phyloP scores from a whole-genome alignment of 2,113 vertebrate species.

The Serilophus lunatus region DNA sequence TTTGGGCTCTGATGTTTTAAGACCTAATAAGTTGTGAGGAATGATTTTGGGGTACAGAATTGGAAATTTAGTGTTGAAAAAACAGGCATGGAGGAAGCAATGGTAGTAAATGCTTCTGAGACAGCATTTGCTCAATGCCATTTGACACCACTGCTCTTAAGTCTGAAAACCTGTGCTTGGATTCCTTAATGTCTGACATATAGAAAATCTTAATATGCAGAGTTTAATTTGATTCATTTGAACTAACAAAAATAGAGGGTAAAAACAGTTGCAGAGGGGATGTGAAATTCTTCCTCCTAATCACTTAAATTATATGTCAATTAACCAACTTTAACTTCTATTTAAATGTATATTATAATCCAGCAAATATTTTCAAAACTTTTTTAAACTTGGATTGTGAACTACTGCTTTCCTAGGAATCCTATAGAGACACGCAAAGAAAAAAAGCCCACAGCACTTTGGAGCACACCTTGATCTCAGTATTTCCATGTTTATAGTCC shows the following conservation, averaged over 20 bases:
- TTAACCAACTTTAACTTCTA: not conserved
- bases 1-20: not conserved
- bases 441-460: not conserved
- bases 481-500: not conserved
- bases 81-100: not conserved
- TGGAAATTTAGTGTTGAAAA: not conserved
- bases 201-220: not conserved
- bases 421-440: not conserved
- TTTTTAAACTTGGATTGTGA: not conserved
- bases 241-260: not conserved
- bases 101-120: not conserved
- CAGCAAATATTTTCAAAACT: not conserved
- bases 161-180: not conserved
- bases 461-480: accelerated
- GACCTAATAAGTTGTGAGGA: not conserved
- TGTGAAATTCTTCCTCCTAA: not conserved
- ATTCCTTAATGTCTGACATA: not conserved
- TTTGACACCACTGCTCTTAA: not conserved
- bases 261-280: not conserved
- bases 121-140: not conserved
- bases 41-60: not conserved
- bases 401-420: not conserved
- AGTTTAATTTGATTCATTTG: no score
- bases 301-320: not conserved
- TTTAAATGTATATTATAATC: not conserved